phyloP scores from a whole-genome alignment of 2,113 vertebrate genomes.

The Takifugu bimaculatus region DNA sequence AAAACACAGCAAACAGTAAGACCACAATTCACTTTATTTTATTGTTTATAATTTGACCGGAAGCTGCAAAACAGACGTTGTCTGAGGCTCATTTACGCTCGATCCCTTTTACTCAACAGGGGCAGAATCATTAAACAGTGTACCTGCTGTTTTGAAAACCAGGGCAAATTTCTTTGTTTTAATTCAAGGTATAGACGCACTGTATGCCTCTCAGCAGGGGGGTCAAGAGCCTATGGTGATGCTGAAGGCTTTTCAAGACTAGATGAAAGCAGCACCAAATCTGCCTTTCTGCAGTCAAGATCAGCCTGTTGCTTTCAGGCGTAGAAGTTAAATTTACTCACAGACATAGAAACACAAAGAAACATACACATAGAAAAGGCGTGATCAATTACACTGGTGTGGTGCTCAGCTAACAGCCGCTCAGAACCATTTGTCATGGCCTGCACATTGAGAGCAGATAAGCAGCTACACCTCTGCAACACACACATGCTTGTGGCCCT shows the following conservation, averaged over 20 bases:
- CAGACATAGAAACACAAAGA: no score
- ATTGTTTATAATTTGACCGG: no score
- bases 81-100: background rate
- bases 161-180: constrained; percentile 27
- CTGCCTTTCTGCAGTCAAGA: background rate
- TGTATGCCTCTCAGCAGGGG: constrained; percentile 24
- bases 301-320: background rate
- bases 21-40: no score
- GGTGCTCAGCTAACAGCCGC: no score
- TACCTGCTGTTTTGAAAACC: constrained; percentile 29
- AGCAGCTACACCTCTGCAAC: background rate
- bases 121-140: background rate
- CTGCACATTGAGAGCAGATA: no score
- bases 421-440: no score
- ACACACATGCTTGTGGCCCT: constrained; percentile 38
- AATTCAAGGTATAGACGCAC: constrained; percentile 5
- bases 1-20: no score
- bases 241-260: constrained; percentile 23
- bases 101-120: constrained; percentile 3
- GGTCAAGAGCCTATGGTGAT: constrained; percentile 4
- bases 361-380: no score
- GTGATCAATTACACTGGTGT: background rate
- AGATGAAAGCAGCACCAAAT: constrained; percentile 17
- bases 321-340: no score
- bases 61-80: no score